These are phyloP conservation scores for Catostylus mosaicus DNA, from an alignment of 30 jellyfish, hydroid and myxozoan genomes.

Conservation along the genomic window DNA sequence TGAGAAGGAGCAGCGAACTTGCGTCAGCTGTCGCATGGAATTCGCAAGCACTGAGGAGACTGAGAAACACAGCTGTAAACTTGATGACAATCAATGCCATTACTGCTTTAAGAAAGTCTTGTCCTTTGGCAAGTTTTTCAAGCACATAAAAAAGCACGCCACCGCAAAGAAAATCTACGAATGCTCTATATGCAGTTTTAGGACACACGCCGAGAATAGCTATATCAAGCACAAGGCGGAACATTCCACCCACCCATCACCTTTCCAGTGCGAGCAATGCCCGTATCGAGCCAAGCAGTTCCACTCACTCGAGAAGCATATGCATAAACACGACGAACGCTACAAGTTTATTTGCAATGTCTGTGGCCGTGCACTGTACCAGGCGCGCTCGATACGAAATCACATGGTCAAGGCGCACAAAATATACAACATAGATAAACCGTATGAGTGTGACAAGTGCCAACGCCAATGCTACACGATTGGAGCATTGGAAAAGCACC, in stretches of 20 bases:
- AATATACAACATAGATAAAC: neutral
- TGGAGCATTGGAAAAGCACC: conserved; percentile 31
- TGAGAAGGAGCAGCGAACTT: conserved; percentile 15
- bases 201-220: neutral
- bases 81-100: conserved; percentile 9
- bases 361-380: conserved; percentile 7
- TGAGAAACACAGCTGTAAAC: neutral
- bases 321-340: conserved; percentile 14
- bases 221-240: conserved; percentile 27
- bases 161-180: neutral
- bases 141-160: neutral
- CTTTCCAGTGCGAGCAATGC: conserved; percentile 26
- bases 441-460: conserved; percentile 25
- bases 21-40: conserved; percentile 26
- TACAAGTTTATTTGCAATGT: conserved; percentile 6
- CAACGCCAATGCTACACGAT: conserved; percentile 3
- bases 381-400: neutral
- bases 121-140: neutral
- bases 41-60: conserved; percentile 1
- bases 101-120: neutral
- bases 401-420: conserved; percentile 17
- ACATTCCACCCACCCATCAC: conserved; percentile 33
- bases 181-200: conserved; percentile 11
- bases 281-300: neutral
- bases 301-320: neutral